phyloP scores from a whole-genome alignment of 2,888 invertebrate genomes.

The Andrena minutula region DNA sequence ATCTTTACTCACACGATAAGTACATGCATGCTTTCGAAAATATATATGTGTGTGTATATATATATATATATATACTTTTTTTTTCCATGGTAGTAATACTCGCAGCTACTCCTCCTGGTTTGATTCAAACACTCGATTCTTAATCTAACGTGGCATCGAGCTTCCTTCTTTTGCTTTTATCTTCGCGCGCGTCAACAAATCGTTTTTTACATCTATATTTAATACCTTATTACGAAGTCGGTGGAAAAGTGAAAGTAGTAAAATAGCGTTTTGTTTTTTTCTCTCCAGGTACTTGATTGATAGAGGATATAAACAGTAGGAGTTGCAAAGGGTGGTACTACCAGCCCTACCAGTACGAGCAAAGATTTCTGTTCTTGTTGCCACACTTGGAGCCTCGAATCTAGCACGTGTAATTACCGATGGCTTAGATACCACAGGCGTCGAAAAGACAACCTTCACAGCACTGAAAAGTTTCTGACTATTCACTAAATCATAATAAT shows the following conservation, averaged over 20 bases:
- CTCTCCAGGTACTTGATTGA: constrained; percentile 73
- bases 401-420: constrained; percentile 78
- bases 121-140: constrained; percentile 68
- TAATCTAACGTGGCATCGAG: constrained; percentile 70
- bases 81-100: constrained; percentile 64
- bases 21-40: constrained; percentile 64
- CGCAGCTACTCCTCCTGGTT: constrained; percentile 67
- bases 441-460: constrained; percentile 82
- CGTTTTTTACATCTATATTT: constrained; percentile 68
- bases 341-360: constrained; percentile 69
- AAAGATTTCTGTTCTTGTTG: constrained; percentile 71
- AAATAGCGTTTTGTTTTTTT: constrained; percentile 78
- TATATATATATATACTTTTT: constrained; percentile 25
- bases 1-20: constrained; percentile 74
- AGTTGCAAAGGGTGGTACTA: constrained; percentile 69
- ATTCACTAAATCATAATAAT: constrained; percentile 82
- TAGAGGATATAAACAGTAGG: constrained; percentile 71
- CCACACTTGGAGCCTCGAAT: constrained; percentile 72
- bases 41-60: constrained; percentile 49
- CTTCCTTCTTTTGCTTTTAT: constrained; percentile 41
- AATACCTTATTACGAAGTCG: constrained; percentile 69
- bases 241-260: constrained; percentile 80
- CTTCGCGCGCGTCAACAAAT: constrained; percentile 62
- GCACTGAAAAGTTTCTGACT: constrained; percentile 83
- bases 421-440: constrained; percentile 81